Base-by-base conservation (phyloP, 53 echinoderm and acorn worm genomes). In the Crossaster papposus region DNA sequence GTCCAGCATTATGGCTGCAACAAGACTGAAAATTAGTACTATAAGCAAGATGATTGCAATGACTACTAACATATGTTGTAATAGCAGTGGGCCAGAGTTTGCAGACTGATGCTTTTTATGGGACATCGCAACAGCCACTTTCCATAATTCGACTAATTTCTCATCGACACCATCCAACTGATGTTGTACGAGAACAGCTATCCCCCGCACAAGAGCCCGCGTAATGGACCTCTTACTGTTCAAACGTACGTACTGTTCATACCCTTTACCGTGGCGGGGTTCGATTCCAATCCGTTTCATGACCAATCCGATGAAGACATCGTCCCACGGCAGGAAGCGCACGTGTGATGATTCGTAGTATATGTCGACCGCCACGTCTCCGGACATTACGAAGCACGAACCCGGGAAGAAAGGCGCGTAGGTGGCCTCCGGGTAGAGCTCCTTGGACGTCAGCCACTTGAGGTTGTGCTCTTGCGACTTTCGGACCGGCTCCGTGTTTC, bases 391-490 rank as follows among this genome's bases (percentile, higher is more conserved):
- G 78, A 74, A 88, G 37, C 78, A 77, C 1, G 89, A 78, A 15
- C 89, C 89, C 4, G 77, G 78, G 28, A 88, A 88, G 64, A 78
- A 88, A 4, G 89, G 89, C 14, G 89, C 78, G 18, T 88, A 88
- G 24, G 89, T 88, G 12, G 79, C 33, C 30, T 88, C 65, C 6
- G 36, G 89, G 37, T 78, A 88, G 79, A 78, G 30, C 50, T 88
- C 79, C 44, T 23, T 7, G 12, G 89, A 24, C 3, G 89, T 88
- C 31, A 44, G 78, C 89, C 89, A 88, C 31, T 88, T 88, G 11
- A 4, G 13, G 78, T 79, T 14, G 30, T 65, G 68, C 34, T 4
- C 3, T 1, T 83, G 22, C 17, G 37, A 15, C n/a, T 22, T 37
- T 32, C 89, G 75, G 34, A 88, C 64, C 2, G 89, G 89, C 4